Percentiles rank a stretch among this genome's conserved stretches.
Conservation (phyloP, 2,888 invertebrate genomes). For the Drosophila colorata region DNA sequence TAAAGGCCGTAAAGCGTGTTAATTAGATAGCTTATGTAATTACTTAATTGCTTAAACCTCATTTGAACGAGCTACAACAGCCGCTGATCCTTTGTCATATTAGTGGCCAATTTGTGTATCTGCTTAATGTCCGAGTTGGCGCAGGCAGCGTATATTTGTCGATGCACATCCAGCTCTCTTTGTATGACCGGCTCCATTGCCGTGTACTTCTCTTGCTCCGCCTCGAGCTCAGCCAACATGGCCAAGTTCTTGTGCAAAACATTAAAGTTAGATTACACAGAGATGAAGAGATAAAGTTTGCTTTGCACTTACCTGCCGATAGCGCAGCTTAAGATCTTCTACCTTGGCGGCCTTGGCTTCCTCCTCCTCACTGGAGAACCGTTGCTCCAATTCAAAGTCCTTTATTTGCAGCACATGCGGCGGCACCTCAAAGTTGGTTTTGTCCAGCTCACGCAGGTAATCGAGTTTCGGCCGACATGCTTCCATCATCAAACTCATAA, state of each 20-base stretch:
- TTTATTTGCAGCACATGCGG: slow-evolving; percentile 75
- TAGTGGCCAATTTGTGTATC: slow-evolving; percentile 28
- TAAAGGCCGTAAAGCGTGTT: neutral
- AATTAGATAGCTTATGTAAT: neutral
- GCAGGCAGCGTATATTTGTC: slow-evolving; percentile 33
- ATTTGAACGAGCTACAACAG: neutral
- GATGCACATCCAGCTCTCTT: slow-evolving; percentile 52
- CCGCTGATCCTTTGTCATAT: slow-evolving; percentile 10
- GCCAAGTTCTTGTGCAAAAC: slow-evolving; percentile 55
- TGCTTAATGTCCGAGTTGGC: slow-evolving; percentile 35
- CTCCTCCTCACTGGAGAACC: slow-evolving; percentile 66
- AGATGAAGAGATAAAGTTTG: neutral
- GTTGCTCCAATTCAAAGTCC: slow-evolving; percentile 71
- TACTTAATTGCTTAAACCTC: neutral
- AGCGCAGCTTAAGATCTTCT: slow-evolving; percentile 60
- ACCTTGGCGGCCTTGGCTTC: slow-evolving; percentile 51
- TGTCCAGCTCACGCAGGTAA: slow-evolving; percentile 64
- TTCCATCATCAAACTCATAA: slow-evolving; percentile 60
- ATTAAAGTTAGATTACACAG: neutral
- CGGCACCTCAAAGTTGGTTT: slow-evolving; percentile 76
- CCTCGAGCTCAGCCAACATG: slow-evolving; percentile 57
- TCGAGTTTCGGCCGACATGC: slow-evolving; percentile 58
- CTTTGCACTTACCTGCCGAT: slow-evolving; percentile 68
- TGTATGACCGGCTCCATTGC: slow-evolving; percentile 40
- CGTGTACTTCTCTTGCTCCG: slow-evolving; percentile 50